Evolutionary conservation across 2,888 invertebrate genomes (phyloP).

Genomic region (Ochlodes sylvanus): DNA sequence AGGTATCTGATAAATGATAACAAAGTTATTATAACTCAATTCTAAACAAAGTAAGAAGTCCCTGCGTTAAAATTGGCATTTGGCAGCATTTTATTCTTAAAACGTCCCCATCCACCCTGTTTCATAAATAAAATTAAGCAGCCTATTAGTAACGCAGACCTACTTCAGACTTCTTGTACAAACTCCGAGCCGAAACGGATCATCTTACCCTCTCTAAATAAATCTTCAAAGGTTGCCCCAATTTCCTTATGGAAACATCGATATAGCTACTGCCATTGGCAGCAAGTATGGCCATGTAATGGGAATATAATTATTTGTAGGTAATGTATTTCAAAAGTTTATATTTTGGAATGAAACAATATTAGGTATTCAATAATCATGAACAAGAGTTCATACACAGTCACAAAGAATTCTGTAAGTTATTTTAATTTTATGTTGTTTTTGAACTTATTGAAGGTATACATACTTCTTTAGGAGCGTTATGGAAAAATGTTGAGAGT

Average conservation of each 20-base stretch:
- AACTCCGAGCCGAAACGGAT: slow-evolving; percentile 45
- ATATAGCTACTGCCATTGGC: slow-evolving; percentile 22
- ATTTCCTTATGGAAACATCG: slow-evolving; percentile 38
- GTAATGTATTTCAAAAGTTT: not conserved
- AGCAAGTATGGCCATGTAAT: not conserved
- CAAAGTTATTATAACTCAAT: not conserved
- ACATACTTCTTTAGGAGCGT: too few species aligned
- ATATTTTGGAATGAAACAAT: too few species aligned
- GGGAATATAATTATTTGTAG: not conserved
- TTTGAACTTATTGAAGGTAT: too few species aligned
- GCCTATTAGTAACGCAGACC: slow-evolving; percentile 15
- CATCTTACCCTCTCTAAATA: slow-evolving; percentile 43
- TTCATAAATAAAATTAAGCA: not conserved
- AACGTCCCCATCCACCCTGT: not conserved
- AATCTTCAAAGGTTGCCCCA: slow-evolving; percentile 39
- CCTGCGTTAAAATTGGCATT: not conserved
- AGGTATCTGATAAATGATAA: not conserved
- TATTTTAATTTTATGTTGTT: too few species aligned
- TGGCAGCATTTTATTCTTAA: not conserved
- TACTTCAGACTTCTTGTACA: slow-evolving; percentile 19
- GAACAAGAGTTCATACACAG: too few species aligned
- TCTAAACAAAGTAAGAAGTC: not conserved
- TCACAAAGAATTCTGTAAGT: too few species aligned
- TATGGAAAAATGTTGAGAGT: too few species aligned
- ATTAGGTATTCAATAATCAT: too few species aligned